Evolutionary conservation across 2,113 vertebrate species (phyloP), one percentile per base, ranked within the genome.

Genomic region (Pollachius pollachius): DNA sequence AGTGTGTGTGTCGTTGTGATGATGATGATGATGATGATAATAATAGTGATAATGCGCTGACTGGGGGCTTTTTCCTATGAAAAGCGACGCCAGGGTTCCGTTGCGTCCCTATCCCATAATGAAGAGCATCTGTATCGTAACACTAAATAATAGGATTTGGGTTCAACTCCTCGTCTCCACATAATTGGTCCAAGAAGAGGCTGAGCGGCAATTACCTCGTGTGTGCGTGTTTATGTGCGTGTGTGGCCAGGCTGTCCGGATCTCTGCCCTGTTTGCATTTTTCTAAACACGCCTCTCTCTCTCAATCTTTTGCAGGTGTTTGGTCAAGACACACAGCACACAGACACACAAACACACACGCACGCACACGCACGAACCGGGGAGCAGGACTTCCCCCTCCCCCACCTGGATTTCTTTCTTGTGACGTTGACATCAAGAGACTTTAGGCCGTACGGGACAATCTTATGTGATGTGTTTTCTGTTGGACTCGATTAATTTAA

Each of bases 301-400:
- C 91, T 94, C 94, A 92, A 94, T 97, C 94, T 96, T 92, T 96
- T 95, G 95, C 97, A 99, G 96, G 97, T 97, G 94, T 96, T 95
- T 94, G 88, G 88, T 91, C 91, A 90, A 91, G 90, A 91, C 87
- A 73, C 85, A 88, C 84, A 91, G 86, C 77, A 84, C 79, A 82
- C 82, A 81, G 77, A 76, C 81, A 78, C 75, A 59, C 72, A 76
- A 69, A 41, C 11, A 13, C 41, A 48, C 41, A 48, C 41, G 9
- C 41, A 48, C 41, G 9, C 41, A 85, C 81, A 81, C 80, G 73
- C 86, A 84, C 90, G 92, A 92, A 90, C 88, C 85, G 85, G 89
- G 88, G 90, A 92, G 82, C 90, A 86, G 89, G 93, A 93, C 86
- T 90, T 83, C 81, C 76, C 67, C 65, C 88, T 64, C 65, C 81